phyloP scores from a whole-genome alignment of 2,113 vertebrate species.

The Paracanthobrama guichenoti region DNA sequence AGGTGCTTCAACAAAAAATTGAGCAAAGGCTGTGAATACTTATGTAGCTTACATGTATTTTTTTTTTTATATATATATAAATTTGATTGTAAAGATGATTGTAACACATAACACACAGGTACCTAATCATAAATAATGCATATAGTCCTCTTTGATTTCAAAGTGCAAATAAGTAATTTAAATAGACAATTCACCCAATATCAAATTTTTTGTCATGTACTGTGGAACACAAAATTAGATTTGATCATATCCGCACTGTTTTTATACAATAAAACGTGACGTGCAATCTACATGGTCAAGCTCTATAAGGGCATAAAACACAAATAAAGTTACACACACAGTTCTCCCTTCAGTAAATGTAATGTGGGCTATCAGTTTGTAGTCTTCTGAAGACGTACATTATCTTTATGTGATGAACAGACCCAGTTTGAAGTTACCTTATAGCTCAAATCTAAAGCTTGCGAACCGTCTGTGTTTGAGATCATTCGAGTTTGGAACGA shows the following conservation, averaged over 20 bases:
- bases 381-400: neutral
- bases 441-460: neutral
- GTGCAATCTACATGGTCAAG: neutral
- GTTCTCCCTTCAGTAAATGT: neutral
- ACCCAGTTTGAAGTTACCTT: neutral
- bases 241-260: neutral
- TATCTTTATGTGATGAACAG: neutral
- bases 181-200: no score
- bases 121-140: no score
- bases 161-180: no score
- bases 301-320: neutral
- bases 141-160: no score
- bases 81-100: no score
- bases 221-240: no score
- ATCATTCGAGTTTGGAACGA: neutral
- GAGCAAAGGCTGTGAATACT: no score
- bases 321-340: neutral
- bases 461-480: neutral
- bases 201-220: no score
- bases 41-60: no score
- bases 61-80: no score
- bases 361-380: neutral
- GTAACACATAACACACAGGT: no score
- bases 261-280: neutral
- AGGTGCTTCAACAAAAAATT: no score